phyloP scores from a whole-genome alignment of 2,113 vertebrate species.

The Bujurquina vittata region DNA sequence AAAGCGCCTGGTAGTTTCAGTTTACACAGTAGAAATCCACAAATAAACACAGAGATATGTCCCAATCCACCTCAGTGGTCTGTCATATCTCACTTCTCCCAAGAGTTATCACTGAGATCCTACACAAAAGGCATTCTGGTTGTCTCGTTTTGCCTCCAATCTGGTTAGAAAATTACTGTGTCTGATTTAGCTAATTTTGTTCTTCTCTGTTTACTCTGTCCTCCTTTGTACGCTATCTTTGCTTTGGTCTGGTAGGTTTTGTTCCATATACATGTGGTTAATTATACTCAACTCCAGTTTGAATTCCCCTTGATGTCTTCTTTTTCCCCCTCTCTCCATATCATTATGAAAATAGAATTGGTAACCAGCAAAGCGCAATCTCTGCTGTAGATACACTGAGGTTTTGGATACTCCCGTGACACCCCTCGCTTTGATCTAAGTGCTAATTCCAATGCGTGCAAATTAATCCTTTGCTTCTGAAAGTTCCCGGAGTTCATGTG shows the following conservation, averaged over 20 bases:
- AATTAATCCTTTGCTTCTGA: slow-evolving; percentile 74
- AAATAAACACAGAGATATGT: slow-evolving; percentile 58
- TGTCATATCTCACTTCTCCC: slow-evolving; percentile 27
- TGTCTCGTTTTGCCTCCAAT: slow-evolving; percentile 11
- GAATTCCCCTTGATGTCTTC: slow-evolving; percentile 51
- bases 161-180: slow-evolving; percentile 37
- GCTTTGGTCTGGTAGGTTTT: slow-evolving; percentile 43
- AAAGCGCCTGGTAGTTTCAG: slow-evolving; percentile 5
- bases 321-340: not conserved
- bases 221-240: slow-evolving; percentile 21
- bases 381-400: slow-evolving; percentile 62
- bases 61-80: slow-evolving; percentile 22
- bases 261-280: slow-evolving; percentile 49
- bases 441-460: slow-evolving; percentile 72
- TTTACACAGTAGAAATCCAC: slow-evolving; percentile 37
- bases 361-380: slow-evolving; percentile 56
- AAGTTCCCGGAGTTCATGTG: slow-evolving; percentile 72
- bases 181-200: slow-evolving; percentile 56
- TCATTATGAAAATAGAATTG: slow-evolving; percentile 66
- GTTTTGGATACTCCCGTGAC: slow-evolving; percentile 66
- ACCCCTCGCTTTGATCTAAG: slow-evolving; percentile 72
- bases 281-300: slow-evolving; percentile 56
- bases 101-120: slow-evolving; percentile 10
- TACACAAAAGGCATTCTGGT: slow-evolving; percentile 1
- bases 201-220: slow-evolving; percentile 51